These are phyloP conservation scores for Zootermopsis nevadensis DNA, from an alignment of 2,888 invertebrate genomes.

Conservation along the genomic window DNA sequence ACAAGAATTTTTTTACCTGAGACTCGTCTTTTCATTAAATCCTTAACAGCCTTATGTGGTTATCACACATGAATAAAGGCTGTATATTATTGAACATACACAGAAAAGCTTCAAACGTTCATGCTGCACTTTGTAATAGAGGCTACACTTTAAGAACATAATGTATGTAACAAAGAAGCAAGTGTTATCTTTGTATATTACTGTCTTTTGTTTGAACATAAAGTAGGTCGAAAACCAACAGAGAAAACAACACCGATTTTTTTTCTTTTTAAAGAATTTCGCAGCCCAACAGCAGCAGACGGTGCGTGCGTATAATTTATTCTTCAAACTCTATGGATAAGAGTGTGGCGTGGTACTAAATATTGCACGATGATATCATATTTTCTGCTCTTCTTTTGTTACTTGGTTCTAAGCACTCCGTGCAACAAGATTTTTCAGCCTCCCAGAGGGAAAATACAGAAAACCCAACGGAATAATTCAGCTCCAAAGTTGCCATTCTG, in stretches of 20 bases:
- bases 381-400: neutral
- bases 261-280: neutral
- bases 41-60: no score
- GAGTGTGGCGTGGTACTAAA: neutral
- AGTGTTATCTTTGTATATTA: neutral
- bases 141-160: neutral
- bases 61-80: no score
- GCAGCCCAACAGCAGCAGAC: neutral
- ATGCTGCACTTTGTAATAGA: no score
- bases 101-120: no score
- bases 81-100: no score
- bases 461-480: neutral
- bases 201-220: neutral
- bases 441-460: neutral
- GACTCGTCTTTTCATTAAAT: no score
- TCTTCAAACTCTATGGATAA: neutral
- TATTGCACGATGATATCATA: slow-evolving; percentile 4
- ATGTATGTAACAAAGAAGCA: neutral
- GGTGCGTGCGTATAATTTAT: neutral
- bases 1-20: no score
- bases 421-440: neutral
- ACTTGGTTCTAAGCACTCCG: neutral
- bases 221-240: neutral
- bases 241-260: neutral
- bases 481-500: neutral